Evolutionary conservation across 2,888 invertebrate genomes (phyloP).

Genomic region (Epistrophe grossulariae): DNA sequence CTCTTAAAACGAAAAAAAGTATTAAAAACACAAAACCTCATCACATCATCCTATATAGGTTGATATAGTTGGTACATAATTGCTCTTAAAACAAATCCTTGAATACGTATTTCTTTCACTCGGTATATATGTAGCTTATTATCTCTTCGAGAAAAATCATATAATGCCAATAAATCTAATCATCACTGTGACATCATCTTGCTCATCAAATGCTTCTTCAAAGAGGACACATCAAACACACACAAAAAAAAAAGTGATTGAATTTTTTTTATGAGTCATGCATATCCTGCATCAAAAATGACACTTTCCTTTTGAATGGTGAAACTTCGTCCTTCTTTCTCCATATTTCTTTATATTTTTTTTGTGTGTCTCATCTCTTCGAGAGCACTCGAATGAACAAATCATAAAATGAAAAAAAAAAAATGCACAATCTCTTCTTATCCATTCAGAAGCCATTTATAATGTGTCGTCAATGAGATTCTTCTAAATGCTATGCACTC

Average conservation of each 20-base stretch:
- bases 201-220: constrained; percentile 2
- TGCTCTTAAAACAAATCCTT: neutral
- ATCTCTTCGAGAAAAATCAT: neutral
- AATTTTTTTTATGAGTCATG: neutral
- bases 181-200: neutral
- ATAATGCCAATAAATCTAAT: constrained; percentile 30
- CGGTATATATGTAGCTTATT: neutral
- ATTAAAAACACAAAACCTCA: neutral
- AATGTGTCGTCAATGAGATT: constrained; percentile 71
- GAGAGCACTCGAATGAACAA: constrained; percentile 21
- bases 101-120: neutral
- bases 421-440: constrained; percentile 56
- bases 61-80: neutral
- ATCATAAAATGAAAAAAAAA: constrained; percentile 4
- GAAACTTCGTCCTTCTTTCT: constrained; percentile 13
- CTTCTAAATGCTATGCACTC: constrained; percentile 66
- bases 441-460: constrained; percentile 70
- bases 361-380: neutral
- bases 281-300: constrained; percentile 36
- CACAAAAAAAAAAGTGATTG: neutral
- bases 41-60: neutral
- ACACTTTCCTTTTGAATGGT: constrained; percentile 36
- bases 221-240: neutral
- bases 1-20: neutral
- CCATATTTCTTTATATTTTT: neutral